Percentiles rank a stretch among this genome's conserved stretches.
These are phyloP conservation scores for Enteromius mattozi DNA, from an alignment of 2,797 vertebrate species.

Conservation along the genomic window DNA sequence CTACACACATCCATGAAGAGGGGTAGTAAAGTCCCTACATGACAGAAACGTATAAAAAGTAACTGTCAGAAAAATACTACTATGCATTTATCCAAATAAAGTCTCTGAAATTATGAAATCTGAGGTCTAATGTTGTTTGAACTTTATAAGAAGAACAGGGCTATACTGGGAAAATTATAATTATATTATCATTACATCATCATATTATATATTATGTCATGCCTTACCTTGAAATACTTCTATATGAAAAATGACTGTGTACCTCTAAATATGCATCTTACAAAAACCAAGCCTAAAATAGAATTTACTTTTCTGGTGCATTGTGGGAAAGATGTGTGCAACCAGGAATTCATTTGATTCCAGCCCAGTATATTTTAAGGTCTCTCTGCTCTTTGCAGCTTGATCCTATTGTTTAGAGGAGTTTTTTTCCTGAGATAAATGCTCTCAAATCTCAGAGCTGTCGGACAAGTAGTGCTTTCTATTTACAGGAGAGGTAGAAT, in stretches of 20 bases:
- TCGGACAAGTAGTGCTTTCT: conserved; percentile 39
- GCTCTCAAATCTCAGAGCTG: conserved; percentile 52
- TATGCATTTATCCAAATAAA: neutral
- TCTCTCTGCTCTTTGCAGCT: neutral
- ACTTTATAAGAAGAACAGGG: neutral
- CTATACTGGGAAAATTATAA: neutral
- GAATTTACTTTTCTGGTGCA: neutral
- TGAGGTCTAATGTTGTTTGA: neutral
- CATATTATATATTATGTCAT: neutral
- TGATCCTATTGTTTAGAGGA: conserved; percentile 29
- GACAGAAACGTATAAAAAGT: neutral
- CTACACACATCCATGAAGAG: neutral
- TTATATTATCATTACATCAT: no score
- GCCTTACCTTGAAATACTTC: no score
- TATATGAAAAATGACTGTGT: neutral
- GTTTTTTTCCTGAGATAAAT: conserved; percentile 35
- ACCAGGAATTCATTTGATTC: conserved; percentile 1
- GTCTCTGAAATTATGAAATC: neutral
- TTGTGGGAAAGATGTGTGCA: conserved; percentile 18
- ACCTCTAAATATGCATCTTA: neutral
- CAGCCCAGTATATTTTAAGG: conserved; percentile 21
- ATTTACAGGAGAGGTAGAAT: conserved; percentile 22
- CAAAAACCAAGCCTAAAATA: neutral
- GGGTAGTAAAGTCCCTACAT: neutral
- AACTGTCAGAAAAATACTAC: neutral